A percentile compares a stretch with the other conserved stretches of the same genome.
phyloP scores from a whole-genome alignment of 1,140 invertebrate genomes.

The Pseudomyrmex pallidus region DNA sequence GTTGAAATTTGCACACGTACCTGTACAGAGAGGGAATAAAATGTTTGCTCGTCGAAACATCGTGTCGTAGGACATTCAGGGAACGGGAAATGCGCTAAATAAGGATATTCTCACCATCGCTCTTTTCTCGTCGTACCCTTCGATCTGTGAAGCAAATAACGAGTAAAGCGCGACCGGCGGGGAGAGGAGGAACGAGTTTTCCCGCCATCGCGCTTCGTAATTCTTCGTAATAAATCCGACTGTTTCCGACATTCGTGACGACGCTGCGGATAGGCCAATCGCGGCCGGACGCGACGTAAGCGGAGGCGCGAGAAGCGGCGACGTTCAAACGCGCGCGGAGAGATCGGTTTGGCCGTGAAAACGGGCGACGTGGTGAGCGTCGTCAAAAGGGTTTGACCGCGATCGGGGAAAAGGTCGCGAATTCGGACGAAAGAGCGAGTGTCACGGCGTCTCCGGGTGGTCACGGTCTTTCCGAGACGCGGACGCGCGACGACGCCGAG shows the following conservation, averaged over 20 bases:
- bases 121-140: too few species aligned
- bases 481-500: background rate
- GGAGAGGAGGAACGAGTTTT: background rate
- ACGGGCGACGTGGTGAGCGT: background rate
- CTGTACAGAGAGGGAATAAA: too few species aligned
- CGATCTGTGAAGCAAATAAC: too few species aligned
- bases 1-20: too few species aligned
- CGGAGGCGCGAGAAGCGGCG: slow-evolving; percentile 42
- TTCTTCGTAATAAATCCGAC: slow-evolving; percentile 32
- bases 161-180: background rate
- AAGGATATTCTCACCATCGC: too few species aligned
- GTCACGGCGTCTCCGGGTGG: slow-evolving; percentile 54
- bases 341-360: slow-evolving; percentile 29
- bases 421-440: slow-evolving; percentile 52
- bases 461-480: slow-evolving; percentile 62
- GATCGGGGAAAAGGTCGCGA: slow-evolving; percentile 63
- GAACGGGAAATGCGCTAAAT: too few species aligned
- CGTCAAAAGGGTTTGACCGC: background rate
- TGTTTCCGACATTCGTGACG: slow-evolving; percentile 29
- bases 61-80: too few species aligned
- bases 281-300: slow-evolving; percentile 55
- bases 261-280: slow-evolving; percentile 8
- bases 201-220: slow-evolving; percentile 37
- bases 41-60: too few species aligned
- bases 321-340: slow-evolving; percentile 55